Base-by-base conservation (phyloP, 2,113 vertebrate genomes). In the Smithornis capensis region DNA sequence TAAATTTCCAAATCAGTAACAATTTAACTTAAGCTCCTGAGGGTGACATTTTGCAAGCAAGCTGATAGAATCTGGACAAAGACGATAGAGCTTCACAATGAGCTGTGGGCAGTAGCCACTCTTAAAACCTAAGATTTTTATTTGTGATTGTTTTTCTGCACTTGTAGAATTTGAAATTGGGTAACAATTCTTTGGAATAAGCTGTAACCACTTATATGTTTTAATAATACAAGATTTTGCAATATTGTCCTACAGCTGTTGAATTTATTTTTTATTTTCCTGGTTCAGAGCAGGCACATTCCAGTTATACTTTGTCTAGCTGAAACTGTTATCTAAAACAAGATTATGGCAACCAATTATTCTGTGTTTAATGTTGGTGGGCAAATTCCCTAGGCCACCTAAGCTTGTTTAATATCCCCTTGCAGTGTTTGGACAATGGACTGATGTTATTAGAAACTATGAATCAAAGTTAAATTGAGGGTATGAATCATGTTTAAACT, bases 391-490 rank as follows among this genome's bases (percentile, higher is more conserved):
- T 28, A 88, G 67, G 67, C 52, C 10, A 23, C 90, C 82, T 93
- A 63, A 88, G 80, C 42, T 83, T 83, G 47, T 87, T 91, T 94
- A 94, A 91, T 94, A 83, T 80, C 42, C 67, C 71, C 56, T 89
- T 92, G 31, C 65, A 74, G 52, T 86, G 71, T 93, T 96, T 90
- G 92, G 90, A 92, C 78, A 96, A 63, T 81, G 69, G 83, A 70
- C 75, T 90, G 60, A 77, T 67, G 49, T 93, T 96, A 92, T 94
- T 96, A 86, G 87, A 96, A 94, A 78, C 90, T 68, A 86, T 95
- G 71, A 83, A 88, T 96, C 92, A 87, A 95, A 96, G 93, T 80
- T 90, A 95, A 95, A 91, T 90, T 90, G 87, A 80, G 59, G 31
- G 35, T 75, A 67, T 96, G 67, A 95, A 87, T 96, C 77, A 74